phyloP scores from a whole-genome alignment of 2,888 invertebrate genomes.

The Fragum whitleyi region DNA sequence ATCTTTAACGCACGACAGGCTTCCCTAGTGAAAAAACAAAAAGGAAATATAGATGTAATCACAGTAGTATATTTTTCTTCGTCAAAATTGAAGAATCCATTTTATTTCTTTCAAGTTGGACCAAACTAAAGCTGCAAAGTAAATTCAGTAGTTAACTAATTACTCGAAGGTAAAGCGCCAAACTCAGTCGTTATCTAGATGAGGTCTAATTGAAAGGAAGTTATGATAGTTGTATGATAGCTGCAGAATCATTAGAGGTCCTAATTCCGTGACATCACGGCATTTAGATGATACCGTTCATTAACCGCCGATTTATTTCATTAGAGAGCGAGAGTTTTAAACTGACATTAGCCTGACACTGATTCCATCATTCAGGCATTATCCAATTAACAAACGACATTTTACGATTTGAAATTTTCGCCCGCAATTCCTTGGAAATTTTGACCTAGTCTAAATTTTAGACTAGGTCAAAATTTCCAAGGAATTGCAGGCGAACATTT shows the following conservation, averaged over 20 bases:
- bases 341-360: conserved; percentile 51
- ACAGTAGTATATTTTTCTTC: too few relatives aligned
- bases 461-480: too few relatives aligned
- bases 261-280: conserved; percentile 42
- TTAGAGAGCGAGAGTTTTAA: conserved; percentile 39
- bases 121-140: too few relatives aligned
- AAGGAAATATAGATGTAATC: too few relatives aligned
- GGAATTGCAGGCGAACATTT: too few relatives aligned
- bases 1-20: too few relatives aligned
- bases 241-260: conserved; percentile 21
- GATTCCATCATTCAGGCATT: conserved; percentile 7
- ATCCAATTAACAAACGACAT: background rate
- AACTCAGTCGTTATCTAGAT: background rate
- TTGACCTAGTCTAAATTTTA: too few relatives aligned
- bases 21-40: too few relatives aligned
- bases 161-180: background rate
- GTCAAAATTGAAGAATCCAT: too few relatives aligned
- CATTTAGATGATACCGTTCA: conserved; percentile 52
- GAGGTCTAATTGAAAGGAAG: conserved; percentile 1
- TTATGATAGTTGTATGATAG: background rate
- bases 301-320: conserved; percentile 60
- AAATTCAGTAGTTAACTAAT: background rate
- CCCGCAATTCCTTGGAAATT: too few relatives aligned
- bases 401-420: too few relatives aligned
- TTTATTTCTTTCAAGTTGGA: too few relatives aligned